Evolutionary conservation across 2,113 vertebrate species (phyloP).

Genomic region (Rutilus rutilus): DNA sequence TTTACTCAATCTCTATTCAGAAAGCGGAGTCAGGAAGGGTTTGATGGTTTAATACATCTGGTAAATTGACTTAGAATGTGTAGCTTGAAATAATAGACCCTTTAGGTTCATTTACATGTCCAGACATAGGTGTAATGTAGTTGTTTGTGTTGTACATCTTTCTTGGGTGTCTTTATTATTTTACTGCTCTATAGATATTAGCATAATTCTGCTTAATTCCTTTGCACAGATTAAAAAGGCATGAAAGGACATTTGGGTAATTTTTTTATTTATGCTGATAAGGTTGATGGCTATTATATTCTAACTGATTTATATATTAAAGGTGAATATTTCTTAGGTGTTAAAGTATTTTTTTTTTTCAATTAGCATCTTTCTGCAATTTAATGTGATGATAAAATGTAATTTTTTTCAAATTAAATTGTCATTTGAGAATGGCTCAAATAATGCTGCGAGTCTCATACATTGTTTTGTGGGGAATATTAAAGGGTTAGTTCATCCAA

Average conservation of each 20-base stretch:
- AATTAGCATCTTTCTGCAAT: not conserved
- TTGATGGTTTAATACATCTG: conserved; percentile 21
- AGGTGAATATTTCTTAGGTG: not conserved
- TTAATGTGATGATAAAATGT: not conserved
- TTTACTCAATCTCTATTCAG: conserved; percentile 18
- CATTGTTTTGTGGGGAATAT: not conserved
- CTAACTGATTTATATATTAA: not conserved
- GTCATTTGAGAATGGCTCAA: not conserved
- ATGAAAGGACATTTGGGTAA: not conserved
- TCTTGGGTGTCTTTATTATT: not conserved
- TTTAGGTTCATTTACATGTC: conserved; percentile 4
- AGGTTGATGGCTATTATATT: not conserved
- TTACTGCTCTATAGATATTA: not conserved
- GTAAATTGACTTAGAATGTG: not conserved
- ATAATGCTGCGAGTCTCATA: not conserved
- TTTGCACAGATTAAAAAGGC: not conserved
- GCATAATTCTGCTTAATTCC: not conserved
- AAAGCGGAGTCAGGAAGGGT: not conserved
- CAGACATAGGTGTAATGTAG: not conserved
- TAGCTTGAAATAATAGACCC: not conserved
- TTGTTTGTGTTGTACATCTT: not conserved
- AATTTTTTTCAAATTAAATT: not conserved
- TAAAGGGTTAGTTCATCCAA: too few species aligned
- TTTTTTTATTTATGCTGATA: too few species aligned
- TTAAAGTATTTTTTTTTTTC: not conserved